Evolutionary conservation across 2,797 vertebrate genomes (phyloP).

Genomic region (Spatula clypeata): DNA sequence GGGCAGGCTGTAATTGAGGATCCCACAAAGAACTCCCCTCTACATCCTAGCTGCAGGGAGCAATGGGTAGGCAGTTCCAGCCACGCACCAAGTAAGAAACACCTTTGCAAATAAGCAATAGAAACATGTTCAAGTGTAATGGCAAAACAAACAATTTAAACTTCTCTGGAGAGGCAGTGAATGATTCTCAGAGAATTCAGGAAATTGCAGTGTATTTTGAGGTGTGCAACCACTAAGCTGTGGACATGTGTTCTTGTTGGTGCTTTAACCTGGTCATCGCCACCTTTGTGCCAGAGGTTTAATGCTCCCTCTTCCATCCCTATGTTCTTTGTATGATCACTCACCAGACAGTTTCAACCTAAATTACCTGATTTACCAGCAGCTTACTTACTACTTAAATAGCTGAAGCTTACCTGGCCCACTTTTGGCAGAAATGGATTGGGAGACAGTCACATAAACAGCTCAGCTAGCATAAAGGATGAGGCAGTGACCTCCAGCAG

Average conservation of each 20-base stretch:
- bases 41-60: background rate
- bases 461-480: background rate
- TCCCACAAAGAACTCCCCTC: background rate
- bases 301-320: background rate
- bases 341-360: background rate
- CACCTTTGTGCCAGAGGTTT: background rate
- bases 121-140: background rate
- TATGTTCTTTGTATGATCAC: background rate
- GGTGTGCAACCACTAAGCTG: background rate
- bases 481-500: background rate
- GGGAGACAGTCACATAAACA: background rate
- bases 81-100: constrained; percentile 9
- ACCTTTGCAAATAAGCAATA: constrained; percentile 29
- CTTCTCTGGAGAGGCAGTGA: background rate
- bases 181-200: constrained; percentile 4
- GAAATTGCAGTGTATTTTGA: background rate
- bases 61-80: background rate
- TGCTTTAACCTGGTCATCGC: constrained; percentile 22
- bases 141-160: constrained; percentile 42
- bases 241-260: background rate
- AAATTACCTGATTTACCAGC: background rate
- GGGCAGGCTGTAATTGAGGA: background rate
- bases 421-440: background rate
- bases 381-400: background rate
- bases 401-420: background rate